These are phyloP conservation scores for Tachyglossus aculeatus DNA, from an alignment of 2,797 vertebrate genomes.

Conservation along the genomic window DNA sequence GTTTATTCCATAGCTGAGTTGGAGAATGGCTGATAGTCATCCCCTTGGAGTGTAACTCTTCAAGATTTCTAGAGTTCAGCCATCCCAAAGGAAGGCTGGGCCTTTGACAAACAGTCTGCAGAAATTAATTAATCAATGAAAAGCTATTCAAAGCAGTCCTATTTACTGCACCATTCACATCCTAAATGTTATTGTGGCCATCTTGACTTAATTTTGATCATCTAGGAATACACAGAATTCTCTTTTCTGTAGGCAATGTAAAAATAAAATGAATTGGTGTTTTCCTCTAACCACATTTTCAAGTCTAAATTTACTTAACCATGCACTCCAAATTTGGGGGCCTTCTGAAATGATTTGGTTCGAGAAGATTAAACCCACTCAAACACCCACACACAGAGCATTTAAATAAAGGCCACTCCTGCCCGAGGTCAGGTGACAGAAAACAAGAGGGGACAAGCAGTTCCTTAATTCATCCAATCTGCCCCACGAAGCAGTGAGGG, in stretches of 20 bases:
- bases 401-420: constrained; percentile 7
- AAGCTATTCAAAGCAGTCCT: neutral
- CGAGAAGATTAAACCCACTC: constrained; percentile 4
- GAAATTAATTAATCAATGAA: neutral
- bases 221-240: constrained; percentile 36
- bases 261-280: neutral
- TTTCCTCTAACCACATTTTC: neutral
- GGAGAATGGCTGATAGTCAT: neutral
- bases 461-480: neutral
- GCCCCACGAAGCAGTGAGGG: neutral
- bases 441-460: accelerated
- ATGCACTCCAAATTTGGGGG: neutral
- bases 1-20: neutral
- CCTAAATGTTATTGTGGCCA: neutral
- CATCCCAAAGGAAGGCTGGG: neutral
- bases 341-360: neutral
- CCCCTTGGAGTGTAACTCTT: constrained; percentile 6
- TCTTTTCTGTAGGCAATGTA: neutral
- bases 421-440: neutral
- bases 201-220: neutral
- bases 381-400: neutral
- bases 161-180: neutral
- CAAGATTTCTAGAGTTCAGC: neutral
- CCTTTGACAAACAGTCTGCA: constrained; percentile 3
- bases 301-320: neutral